These are phyloP conservation scores for Coracias cyanogaster DNA, from an alignment of 2,797 vertebrate species.

Conservation along the genomic window DNA sequence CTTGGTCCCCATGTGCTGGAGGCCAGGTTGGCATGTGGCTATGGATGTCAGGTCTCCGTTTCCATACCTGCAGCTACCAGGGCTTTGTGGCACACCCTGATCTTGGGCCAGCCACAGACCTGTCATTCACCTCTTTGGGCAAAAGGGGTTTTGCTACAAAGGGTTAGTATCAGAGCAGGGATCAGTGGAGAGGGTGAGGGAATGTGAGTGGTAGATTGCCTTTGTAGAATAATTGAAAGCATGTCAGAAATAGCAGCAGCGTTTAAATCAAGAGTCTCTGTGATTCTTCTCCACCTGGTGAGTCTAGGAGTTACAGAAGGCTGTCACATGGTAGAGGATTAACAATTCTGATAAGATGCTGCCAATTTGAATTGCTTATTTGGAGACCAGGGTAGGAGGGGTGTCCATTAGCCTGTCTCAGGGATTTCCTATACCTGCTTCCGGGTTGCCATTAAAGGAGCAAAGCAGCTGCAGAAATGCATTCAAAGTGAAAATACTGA, in stretches of 20 bases:
- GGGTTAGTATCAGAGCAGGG: background rate
- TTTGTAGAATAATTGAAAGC: conserved; percentile 8
- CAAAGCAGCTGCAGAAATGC: background rate
- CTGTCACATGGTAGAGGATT: background rate
- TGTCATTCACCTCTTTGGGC: background rate
- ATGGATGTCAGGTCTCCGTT: rapidly evolving
- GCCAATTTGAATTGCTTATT: conserved; percentile 60
- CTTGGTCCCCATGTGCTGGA: background rate
- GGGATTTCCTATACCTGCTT: conserved; percentile 39
- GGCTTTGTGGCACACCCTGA: background rate
- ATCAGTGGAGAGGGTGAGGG: background rate
- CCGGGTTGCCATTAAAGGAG: background rate
- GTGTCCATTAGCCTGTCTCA: conserved; percentile 46
- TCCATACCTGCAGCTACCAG: rapidly evolving
- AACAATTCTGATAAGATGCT: conserved; percentile 17
- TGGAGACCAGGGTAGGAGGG: conserved; percentile 9
- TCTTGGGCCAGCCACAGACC: background rate
- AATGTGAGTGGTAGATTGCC: background rate
- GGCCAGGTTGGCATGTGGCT: background rate
- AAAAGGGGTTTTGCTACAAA: background rate
- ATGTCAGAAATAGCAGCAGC: background rate
- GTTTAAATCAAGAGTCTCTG: conserved; percentile 13
- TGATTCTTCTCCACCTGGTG: conserved; percentile 4
- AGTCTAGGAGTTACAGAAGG: conserved; percentile 6
- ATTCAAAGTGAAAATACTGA: background rate